Evolutionary conservation across 2,888 invertebrate species (phyloP), one percentile per base, ranked within the genome.

Genomic region (Drosophila macrospina): DNA sequence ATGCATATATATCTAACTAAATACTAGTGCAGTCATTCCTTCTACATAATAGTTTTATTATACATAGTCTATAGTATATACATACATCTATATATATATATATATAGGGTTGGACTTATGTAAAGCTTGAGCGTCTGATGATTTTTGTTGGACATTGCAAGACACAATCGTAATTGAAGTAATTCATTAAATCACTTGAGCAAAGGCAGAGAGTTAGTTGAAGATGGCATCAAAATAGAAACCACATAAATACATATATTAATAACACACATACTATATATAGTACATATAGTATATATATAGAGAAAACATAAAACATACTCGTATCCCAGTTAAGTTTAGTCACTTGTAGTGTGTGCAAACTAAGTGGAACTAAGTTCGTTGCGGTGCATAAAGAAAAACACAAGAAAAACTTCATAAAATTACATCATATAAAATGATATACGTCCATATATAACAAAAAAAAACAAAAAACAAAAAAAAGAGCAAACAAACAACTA

Each of bases 81-180:
- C 55, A 78, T 63, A 80, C 65, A 57, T 59, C 69, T 48, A 74
- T 64, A 64, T 57, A 28, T 59, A 80, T 59, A 70, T 65, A 76
- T 54, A 69, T 69, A 61, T 72, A 83, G 78, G 81, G 63, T 84
- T 81, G 70, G 79, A 85, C 85, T 88, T 65, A 80, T 68, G 72
- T 76, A 80, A 86, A 80, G 84, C 84, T 88, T 88, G 87, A 77
- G 63, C 84, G 88, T 84, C 88, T 76, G 72, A 78, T 86, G 79
- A 73, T 69, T 86, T 84, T 88, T 86, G 79, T 88, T 88, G 85
- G 89, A 63, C 89, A 84, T 88, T 88, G 85, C 85, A 86, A 84
- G 87, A 88, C 78, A 86, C 85, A 86, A 86, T 86, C 85, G 85
- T 88, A 86, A 67, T 47, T 64, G 85, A 78, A 71, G 72, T 47